A percentile compares a stretch with the other conserved stretches of the same genome.
Evolutionary conservation across 2,113 vertebrate genomes (phyloP).

Genomic region (Xenopus laevis): DNA sequence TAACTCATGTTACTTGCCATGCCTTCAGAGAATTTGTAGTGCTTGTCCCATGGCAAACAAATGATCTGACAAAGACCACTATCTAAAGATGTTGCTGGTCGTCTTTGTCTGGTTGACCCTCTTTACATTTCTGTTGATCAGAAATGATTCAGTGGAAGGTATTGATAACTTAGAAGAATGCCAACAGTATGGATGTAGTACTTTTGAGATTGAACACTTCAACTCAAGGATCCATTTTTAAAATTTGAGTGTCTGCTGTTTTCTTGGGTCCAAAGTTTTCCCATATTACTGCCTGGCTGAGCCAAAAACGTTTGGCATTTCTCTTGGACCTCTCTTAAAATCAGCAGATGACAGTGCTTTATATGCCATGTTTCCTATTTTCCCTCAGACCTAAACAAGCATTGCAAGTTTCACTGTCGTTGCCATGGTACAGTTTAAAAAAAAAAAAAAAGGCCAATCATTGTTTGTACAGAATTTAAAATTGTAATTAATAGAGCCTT

Average conservation of each 20-base stretch:
- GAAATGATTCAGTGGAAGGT: not conserved
- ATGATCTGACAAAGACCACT: no score
- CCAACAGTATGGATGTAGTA: no score
- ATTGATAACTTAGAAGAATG: not conserved
- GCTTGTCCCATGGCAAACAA: not conserved
- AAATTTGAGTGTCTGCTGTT: conserved; percentile 51
- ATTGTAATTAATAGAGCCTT: conserved; percentile 90
- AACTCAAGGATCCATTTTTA: conserved; percentile 60
- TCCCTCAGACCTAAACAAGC: conserved; percentile 60
- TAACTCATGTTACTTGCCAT: conserved; percentile 50
- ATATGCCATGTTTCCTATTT: no score
- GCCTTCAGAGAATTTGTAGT: conserved; percentile 47
- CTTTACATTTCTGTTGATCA: no score
- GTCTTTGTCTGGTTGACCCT: no score
- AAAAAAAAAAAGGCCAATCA: conserved; percentile 70
- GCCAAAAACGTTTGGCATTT: conserved; percentile 82
- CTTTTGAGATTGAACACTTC: not conserved
- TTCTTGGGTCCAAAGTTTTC: conserved; percentile 63
- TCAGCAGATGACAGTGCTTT: no score
- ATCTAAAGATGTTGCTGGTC: no score
- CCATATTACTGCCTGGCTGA: conserved; percentile 91
- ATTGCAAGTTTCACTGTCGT: conserved; percentile 89
- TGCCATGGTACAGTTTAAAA: conserved; percentile 88
- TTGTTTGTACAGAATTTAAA: conserved; percentile 85
- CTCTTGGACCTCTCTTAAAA: conserved; percentile 33